Percentiles rank a stretch among this genome's conserved stretches.
Conservation (phyloP, 2,113 vertebrate genomes). For the Ameiurus melas region DNA sequence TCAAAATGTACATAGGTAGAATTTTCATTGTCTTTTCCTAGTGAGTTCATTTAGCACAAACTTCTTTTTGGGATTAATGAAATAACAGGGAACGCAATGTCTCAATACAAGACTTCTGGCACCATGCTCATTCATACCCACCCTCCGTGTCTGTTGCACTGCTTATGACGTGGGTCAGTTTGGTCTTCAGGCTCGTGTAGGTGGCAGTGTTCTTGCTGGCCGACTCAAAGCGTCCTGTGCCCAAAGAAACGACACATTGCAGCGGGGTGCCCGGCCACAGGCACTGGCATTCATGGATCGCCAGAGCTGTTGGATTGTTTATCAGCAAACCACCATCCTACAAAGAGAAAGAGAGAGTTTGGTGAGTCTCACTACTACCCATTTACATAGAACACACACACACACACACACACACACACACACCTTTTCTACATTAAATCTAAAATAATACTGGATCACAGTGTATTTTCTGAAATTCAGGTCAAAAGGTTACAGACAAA, state of each 20-base stretch:
- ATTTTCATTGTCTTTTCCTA: not conserved
- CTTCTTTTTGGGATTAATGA: not conserved
- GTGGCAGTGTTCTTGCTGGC: slow-evolving; percentile 74
- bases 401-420: too few species aligned
- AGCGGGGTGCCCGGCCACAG: slow-evolving; percentile 88
- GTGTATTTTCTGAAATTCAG: not conserved
- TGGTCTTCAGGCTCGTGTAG: slow-evolving; percentile 89
- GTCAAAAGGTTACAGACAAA: not conserved
- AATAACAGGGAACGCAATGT: not conserved
- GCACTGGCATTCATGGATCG: slow-evolving; percentile 89
- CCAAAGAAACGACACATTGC: slow-evolving; percentile 90
- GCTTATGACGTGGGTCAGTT: slow-evolving; percentile 91
- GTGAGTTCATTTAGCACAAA: not conserved
- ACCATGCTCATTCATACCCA: slow-evolving; percentile 60
- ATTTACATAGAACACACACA: not conserved
- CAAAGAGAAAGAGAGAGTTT: slow-evolving; percentile 7
- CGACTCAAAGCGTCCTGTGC: slow-evolving; percentile 85
- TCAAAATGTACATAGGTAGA: not conserved
- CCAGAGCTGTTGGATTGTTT: slow-evolving; percentile 92
- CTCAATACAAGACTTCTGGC: not conserved
- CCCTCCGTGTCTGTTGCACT: slow-evolving; percentile 95
- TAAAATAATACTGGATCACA: not conserved
- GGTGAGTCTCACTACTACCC: not conserved
- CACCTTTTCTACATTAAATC: not conserved
- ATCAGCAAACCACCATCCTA: slow-evolving; percentile 95